Evolutionary conservation across 1,140 invertebrate species (phyloP).

Genomic region (Magallana angulata): DNA sequence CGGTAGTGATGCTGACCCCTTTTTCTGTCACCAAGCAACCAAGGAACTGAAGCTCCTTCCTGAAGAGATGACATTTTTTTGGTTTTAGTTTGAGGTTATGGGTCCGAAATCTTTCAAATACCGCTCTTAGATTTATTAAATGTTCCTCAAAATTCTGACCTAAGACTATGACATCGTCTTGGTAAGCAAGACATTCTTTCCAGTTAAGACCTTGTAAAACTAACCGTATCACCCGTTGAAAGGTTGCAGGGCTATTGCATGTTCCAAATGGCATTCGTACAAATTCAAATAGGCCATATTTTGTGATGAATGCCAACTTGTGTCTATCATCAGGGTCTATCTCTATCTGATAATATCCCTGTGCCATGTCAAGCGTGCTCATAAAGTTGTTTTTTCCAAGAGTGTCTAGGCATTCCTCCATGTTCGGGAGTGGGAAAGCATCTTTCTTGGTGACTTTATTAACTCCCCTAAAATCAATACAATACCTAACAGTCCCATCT

Average conservation of each 20-base stretch:
- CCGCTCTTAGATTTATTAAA: conserved; percentile 22
- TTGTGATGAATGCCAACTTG: conserved; percentile 53
- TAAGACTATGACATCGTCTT: conserved; percentile 46
- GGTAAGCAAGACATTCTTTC: conserved; percentile 45
- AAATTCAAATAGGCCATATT: conserved; percentile 52
- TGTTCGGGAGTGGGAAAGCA: conserved; percentile 81
- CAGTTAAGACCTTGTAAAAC: conserved; percentile 46
- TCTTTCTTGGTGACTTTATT: conserved; percentile 79
- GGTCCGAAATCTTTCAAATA: background rate
- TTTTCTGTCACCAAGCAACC: too few relatives aligned
- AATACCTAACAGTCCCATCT: background rate
- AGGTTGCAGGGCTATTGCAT: conserved; percentile 55
- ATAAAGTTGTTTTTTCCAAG: background rate
- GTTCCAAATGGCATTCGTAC: conserved; percentile 61
- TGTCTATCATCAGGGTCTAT: conserved; percentile 45
- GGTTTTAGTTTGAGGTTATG: too few relatives aligned
- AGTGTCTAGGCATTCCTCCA: conserved; percentile 78
- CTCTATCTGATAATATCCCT: conserved; percentile 6
- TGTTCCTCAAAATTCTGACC: conserved; percentile 48
- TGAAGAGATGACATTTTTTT: too few relatives aligned
- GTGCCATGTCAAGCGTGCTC: conserved; percentile 19
- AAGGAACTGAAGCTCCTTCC: too few relatives aligned
- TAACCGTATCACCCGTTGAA: conserved; percentile 56
- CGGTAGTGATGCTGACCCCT: too few relatives aligned
- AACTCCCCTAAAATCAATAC: conserved; percentile 78